Evolutionary conservation across 2,888 invertebrate species (phyloP).

Genomic region (Odiellus spinosus): DNA sequence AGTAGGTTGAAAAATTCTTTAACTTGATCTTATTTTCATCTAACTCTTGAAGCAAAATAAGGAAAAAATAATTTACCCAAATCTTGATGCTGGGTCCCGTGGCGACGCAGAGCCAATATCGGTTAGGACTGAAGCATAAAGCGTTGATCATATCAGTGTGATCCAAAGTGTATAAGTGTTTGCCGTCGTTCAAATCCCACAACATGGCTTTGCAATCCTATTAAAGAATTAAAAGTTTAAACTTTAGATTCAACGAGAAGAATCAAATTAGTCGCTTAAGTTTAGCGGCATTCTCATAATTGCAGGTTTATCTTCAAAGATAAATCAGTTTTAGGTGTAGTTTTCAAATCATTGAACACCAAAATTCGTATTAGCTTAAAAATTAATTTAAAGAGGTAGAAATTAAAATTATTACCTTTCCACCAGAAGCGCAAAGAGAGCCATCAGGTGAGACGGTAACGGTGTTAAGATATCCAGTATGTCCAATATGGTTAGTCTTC

Average conservation of each 20-base stretch:
- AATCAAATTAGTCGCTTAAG: neutral
- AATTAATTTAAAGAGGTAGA: neutral
- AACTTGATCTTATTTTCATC: too few species aligned
- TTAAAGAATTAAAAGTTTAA: neutral
- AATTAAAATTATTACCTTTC: constrained; percentile 50
- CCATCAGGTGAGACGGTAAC: constrained; percentile 99
- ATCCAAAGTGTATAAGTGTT: constrained; percentile 94
- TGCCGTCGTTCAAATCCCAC: constrained; percentile 99
- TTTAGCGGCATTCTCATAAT: neutral
- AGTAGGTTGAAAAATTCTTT: too few species aligned
- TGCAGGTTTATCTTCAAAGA: neutral
- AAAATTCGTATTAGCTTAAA: neutral
- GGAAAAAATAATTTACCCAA: constrained; percentile 51
- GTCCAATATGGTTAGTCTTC: constrained; percentile 95
- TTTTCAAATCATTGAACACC: neutral
- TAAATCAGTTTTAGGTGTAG: neutral
- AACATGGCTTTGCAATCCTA: constrained; percentile 96
- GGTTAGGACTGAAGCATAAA: constrained; percentile 96
- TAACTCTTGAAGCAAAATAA: too few species aligned
- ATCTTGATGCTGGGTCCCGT: constrained; percentile 96
- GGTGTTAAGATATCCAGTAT: constrained; percentile 92
- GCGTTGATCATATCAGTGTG: constrained; percentile 98
- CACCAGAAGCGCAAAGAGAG: constrained; percentile 97
- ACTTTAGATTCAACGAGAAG: too few species aligned
- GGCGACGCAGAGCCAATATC: constrained; percentile 99